Conservation (phyloP, 2,888 invertebrate species). For the Heterodera filipjevi region DNA sequence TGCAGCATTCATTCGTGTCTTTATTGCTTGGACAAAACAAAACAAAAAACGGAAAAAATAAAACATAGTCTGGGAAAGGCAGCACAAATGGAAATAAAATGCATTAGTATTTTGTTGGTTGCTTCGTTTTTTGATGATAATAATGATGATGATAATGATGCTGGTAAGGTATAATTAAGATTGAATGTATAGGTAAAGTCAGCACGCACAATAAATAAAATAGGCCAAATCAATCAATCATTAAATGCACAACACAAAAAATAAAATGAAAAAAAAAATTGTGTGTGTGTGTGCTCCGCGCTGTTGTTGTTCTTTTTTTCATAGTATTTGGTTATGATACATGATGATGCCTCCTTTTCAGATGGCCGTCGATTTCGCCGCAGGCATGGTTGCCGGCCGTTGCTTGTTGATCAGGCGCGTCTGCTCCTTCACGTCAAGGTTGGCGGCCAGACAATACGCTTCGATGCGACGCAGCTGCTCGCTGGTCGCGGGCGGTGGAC, state of each 20-base stretch:
- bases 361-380: background rate
- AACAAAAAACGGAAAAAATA: background rate
- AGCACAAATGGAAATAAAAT: constrained; percentile 2
- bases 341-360: no score
- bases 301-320: no score
- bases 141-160: no score
- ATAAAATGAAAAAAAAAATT: background rate
- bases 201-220: background rate
- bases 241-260: background rate
- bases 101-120: background rate
- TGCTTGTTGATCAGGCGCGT: background rate
- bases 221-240: background rate
- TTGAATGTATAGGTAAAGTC: background rate
- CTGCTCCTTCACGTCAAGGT: constrained; percentile 22
- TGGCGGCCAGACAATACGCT: constrained; percentile 35
- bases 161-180: background rate
- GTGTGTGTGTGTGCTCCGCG: no score
- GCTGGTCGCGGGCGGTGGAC: constrained; percentile 26
- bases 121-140: no score
- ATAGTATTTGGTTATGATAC: no score
- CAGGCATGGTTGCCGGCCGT: background rate
- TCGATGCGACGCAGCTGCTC: constrained; percentile 32
- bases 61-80: background rate
- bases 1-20: no score
- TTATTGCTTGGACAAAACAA: background rate